phyloP scores from a whole-genome alignment of 2,888 invertebrate species.

The Hetaerina titia region DNA sequence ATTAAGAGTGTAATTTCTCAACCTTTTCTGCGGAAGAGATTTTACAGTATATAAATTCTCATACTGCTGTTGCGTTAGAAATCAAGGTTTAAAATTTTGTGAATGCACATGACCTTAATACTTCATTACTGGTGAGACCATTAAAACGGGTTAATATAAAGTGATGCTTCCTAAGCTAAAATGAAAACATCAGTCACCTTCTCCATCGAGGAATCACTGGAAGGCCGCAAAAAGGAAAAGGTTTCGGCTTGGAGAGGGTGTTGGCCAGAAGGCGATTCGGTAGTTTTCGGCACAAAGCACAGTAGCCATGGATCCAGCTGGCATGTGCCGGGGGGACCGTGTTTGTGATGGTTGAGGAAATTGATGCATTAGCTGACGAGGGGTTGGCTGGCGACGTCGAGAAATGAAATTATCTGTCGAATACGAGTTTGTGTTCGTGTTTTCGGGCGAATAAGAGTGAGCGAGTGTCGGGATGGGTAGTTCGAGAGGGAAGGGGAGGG shows the following conservation, averaged over 20 bases:
- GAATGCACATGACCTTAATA: too few relatives aligned
- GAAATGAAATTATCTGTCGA: slow-evolving; percentile 63
- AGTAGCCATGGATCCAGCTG: neutral
- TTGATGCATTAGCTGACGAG: slow-evolving; percentile 58
- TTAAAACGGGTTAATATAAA: too few relatives aligned
- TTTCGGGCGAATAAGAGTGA: slow-evolving; percentile 7
- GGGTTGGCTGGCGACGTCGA: slow-evolving; percentile 39
- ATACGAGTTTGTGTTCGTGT: slow-evolving; percentile 37
- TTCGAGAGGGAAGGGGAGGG: neutral
- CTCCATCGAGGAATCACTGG: neutral
- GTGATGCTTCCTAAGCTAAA: too few relatives aligned
- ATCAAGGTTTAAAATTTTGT: too few relatives aligned
- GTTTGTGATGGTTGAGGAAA: slow-evolving; percentile 60
- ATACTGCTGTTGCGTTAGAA: too few relatives aligned
- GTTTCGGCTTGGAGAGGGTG: neutral
- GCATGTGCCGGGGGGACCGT: neutral
- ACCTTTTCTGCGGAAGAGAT: too few relatives aligned
- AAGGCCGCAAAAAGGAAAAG: neutral
- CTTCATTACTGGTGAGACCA: too few relatives aligned
- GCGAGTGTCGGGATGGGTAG: neutral
- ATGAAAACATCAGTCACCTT: neutral
- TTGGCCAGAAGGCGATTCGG: neutral
- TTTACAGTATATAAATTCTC: too few relatives aligned
- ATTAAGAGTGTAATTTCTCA: too few relatives aligned
- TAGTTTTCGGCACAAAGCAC: neutral